Conservation (phyloP, 2,888 invertebrate species). For the Chymomyza caudatula region DNA sequence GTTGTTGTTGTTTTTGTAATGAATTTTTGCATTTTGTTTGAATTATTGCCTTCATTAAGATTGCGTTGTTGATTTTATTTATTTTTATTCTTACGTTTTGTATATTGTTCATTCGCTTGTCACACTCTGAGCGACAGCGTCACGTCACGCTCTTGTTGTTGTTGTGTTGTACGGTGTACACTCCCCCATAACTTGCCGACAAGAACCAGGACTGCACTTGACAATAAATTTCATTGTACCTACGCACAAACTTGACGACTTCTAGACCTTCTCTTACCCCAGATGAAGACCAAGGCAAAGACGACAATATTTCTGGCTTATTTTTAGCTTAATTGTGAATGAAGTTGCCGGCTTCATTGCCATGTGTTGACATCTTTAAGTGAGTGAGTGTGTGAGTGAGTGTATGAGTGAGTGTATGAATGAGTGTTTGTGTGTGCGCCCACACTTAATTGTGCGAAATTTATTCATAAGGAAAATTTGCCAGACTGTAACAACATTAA, state of each 20-base stretch:
- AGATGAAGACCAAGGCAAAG: conserved; percentile 14
- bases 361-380: conserved; percentile 53
- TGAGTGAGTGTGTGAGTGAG: conserved; percentile 14
- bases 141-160: conserved; percentile 13
- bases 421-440: conserved; percentile 16
- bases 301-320: conserved; percentile 35
- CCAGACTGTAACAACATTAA: conserved; percentile 59
- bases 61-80: conserved; percentile 66
- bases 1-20: conserved; percentile 58
- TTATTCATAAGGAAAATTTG: conserved; percentile 68
- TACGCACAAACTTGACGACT: conserved; percentile 29
- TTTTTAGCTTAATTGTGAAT: conserved; percentile 71
- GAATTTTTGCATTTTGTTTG: conserved; percentile 71
- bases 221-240: conserved; percentile 65
- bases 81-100: neutral
- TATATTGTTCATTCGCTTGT: conserved; percentile 21
- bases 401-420: neutral
- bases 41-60: conserved; percentile 72
- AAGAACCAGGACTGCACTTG: conserved; percentile 55
- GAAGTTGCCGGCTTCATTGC: conserved; percentile 36
- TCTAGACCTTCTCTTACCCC: neutral
- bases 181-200: conserved; percentile 32
- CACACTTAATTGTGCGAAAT: conserved; percentile 66
- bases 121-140: conserved; percentile 57
- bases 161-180: conserved; percentile 8